Conservation (phyloP, 2,113 vertebrate species). For the Xiphias gladius region DNA sequence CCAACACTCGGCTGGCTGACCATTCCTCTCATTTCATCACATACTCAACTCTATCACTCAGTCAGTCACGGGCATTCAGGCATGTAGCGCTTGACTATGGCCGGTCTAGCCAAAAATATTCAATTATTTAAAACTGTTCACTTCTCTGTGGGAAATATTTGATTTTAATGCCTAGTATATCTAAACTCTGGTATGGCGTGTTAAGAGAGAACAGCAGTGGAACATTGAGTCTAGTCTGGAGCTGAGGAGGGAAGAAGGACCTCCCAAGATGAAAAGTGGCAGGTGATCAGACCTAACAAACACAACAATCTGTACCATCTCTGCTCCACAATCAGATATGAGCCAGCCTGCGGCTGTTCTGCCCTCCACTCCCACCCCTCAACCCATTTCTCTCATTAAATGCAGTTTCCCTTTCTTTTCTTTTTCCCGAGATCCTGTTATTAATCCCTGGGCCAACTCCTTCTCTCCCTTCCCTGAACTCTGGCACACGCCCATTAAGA, state of each 20-base stretch:
- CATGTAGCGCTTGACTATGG: too few relatives aligned
- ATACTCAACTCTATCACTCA: too few relatives aligned
- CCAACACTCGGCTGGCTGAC: too few relatives aligned
- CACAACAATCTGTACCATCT: constrained; percentile 20
- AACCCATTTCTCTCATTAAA: neutral
- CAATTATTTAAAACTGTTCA: too few relatives aligned
- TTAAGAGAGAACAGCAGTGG: neutral
- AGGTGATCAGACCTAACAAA: constrained; percentile 7
- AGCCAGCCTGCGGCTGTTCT: neutral
- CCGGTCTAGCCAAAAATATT: too few relatives aligned
- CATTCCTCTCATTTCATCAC: too few relatives aligned
- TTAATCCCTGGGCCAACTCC: neutral
- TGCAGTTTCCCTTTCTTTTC: constrained; percentile 1
- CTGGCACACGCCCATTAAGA: neutral
- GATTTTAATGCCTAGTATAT: neutral
- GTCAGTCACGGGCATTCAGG: too few relatives aligned
- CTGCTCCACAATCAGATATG: constrained; percentile 14
- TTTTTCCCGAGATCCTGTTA: neutral
- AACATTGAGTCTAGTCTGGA: neutral
- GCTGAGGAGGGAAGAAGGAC: neutral
- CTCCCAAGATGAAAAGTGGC: constrained; percentile 21
- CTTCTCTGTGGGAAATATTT: neutral
- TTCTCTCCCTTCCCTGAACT: neutral
- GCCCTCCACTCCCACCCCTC: neutral
- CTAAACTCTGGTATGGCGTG: neutral